These are phyloP conservation scores for Odontocerum albicorne DNA, from an alignment of 2,888 invertebrate species.

Conservation along the genomic window DNA sequence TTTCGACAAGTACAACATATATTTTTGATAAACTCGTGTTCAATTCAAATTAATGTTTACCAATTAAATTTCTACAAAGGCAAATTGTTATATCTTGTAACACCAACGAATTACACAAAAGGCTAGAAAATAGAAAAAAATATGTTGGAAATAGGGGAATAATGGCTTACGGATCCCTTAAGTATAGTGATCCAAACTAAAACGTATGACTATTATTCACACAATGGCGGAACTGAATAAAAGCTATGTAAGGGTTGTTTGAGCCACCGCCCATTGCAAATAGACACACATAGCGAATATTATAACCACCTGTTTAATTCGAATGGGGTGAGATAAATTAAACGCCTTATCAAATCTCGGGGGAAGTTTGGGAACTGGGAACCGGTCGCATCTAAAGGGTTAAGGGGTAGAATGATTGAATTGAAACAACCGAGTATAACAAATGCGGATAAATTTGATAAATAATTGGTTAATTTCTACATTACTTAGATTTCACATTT, in stretches of 20 bases:
- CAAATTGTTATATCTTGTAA: no score
- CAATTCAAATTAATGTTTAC: no score
- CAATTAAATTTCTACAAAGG: no score
- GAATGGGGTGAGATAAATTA: constrained; percentile 24
- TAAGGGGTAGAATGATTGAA: constrained; percentile 5
- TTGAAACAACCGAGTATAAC: neutral
- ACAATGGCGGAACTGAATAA: constrained; percentile 3
- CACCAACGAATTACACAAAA: no score
- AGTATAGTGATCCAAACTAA: no score
- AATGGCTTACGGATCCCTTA: no score
- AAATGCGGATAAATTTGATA: constrained; percentile 7
- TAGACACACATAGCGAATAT: constrained; percentile 14
- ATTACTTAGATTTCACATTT: no score
- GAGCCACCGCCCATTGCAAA: neutral
- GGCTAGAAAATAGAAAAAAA: no score
- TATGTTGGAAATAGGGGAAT: no score
- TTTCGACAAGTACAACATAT: no score
- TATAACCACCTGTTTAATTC: constrained; percentile 26
- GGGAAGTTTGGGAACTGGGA: constrained; percentile 3
- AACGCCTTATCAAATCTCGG: constrained; percentile 13
- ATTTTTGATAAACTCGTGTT: no score
- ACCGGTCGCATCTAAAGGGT: constrained; percentile 14
- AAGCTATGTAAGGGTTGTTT: constrained; percentile 11
- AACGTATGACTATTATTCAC: neutral
- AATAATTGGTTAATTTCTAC: neutral